Percentiles rank a stretch among this genome's conserved stretches.
phyloP scores from a whole-genome alignment of 2,797 vertebrate genomes.

The Numenius phaeopus region DNA sequence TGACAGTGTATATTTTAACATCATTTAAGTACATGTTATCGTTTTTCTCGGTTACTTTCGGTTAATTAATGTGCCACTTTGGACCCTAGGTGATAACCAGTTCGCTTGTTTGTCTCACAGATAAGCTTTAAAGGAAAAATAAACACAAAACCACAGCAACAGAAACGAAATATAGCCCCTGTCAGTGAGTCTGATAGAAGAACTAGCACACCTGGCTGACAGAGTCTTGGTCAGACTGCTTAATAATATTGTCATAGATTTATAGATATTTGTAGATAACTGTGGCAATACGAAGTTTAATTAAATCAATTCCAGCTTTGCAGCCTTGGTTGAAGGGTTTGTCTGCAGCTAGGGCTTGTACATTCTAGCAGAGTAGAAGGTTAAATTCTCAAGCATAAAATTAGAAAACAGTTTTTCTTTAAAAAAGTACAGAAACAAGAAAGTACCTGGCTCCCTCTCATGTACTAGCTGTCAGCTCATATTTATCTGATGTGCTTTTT shows the following conservation, averaged over 20 bases:
- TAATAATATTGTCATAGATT: neutral
- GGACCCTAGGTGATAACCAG: neutral
- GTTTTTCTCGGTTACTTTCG: neutral
- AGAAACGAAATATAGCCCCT: neutral
- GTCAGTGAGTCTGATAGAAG: neutral
- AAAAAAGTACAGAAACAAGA: neutral
- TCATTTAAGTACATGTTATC: neutral
- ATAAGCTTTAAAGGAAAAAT: conserved; percentile 25
- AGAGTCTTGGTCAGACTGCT: neutral
- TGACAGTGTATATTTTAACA: neutral
- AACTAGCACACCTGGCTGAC: neutral
- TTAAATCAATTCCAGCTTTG: neutral
- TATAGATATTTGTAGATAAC: neutral
- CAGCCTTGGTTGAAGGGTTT: neutral
- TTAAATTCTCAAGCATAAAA: neutral
- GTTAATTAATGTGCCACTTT: conserved; percentile 53
- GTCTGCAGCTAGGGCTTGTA: neutral
- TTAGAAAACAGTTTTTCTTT: neutral
- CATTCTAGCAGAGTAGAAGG: neutral
- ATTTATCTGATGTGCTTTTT: neutral
- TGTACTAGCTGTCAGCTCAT: neutral
- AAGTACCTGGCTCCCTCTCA: neutral
- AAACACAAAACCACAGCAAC: neutral
- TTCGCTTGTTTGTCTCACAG: conserved; percentile 29
- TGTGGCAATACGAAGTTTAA: neutral